Evolutionary conservation across 2,113 vertebrate species (phyloP).

Genomic region (zebrafish (Danio rerio)): GRCz12tu NC_133198.1:5278501-5279000

Average conservation of each 20-base stretch:
- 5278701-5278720: no score
- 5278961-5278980: slow-evolving; percentile 63
- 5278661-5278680: no score
- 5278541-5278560: no score
- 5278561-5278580: no score
- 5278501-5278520: no score
- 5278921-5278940: slow-evolving; percentile 50
- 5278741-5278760: neutral
- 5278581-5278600: no score
- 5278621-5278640: no score
- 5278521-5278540: no score
- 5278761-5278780: neutral
- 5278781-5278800: neutral
- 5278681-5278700: no score
- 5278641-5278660: no score
- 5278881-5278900: slow-evolving; percentile 23
- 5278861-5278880: slow-evolving; percentile 43
- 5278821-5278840: neutral
- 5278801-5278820: neutral
- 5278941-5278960: slow-evolving; percentile 60
- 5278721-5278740: neutral
- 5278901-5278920: slow-evolving; percentile 47
- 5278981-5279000: slow-evolving; percentile 54
- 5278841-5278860: neutral
- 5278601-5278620: no score